Evolutionary conservation across 2,888 invertebrate genomes (phyloP), one percentile per base, ranked within the genome.

Genomic region (Pyrrhosoma nymphula): DNA sequence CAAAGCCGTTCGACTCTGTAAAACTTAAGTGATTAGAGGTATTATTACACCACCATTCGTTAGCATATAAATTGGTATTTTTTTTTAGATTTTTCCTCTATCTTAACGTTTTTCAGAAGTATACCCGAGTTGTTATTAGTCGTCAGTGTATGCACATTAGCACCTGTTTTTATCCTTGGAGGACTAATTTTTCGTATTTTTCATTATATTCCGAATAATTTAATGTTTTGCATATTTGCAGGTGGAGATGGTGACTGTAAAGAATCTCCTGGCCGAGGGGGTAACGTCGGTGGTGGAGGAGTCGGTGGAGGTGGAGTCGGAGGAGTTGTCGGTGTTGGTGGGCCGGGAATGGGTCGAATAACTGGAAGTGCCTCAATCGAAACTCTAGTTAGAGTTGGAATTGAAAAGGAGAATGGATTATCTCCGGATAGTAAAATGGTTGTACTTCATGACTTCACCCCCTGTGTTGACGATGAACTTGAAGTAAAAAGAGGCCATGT

Each of bases 381-480:
- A 97, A 99, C 99, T 0, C 97, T 99, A 63, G 99, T 99, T 1
- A 97, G 99, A 96, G 99, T 99, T 56, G 99, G 99, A 30, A 98
- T 99, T 95, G 99, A 99, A 96, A 99, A 99, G 96, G 99, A 99
- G 97, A 98, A 99, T 97, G 99, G 99, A 0, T 97, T 99, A 16
- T 99, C 99, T 96, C 99, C 99, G 0, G 99, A 99, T 96, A 99
- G 99, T 95, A 99, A 99, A 97, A 99, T 99, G 99, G 98, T 99
- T 95, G 99, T 99, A 75, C 97, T 99, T 20, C 99, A 99, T 97
- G 99, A 99, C 97, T 99, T 99, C 97, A 98, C 98, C 26, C 99
- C 99, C 0, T 99, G 99, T 96, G 99, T 99, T 0, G 99, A 99
- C 97, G 99, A 99, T 97, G 99, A 99, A 96, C 97, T 99, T 90